Percentiles rank a stretch among this genome's conserved stretches.
phyloP scores from a whole-genome alignment of 2,888 invertebrate genomes.

The Lasioglossum oenotherae region DNA sequence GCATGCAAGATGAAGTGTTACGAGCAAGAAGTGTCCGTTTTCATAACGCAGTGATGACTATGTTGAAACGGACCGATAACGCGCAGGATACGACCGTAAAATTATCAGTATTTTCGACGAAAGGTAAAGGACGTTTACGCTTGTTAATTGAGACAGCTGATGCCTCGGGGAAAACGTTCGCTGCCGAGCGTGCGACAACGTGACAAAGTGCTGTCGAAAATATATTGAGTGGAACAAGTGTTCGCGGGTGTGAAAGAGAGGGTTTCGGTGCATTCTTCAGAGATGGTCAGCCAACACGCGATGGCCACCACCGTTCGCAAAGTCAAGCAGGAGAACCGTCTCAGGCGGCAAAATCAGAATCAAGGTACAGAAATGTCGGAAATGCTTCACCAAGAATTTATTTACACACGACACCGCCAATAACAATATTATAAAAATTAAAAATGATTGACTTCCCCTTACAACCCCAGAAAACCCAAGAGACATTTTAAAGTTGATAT shows the following conservation, averaged over 20 bases:
- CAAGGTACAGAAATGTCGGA: constrained; percentile 71
- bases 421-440: not conserved
- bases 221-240: constrained; percentile 16
- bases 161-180: not conserved
- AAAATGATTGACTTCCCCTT: not conserved
- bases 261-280: constrained; percentile 61
- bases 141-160: constrained; percentile 17
- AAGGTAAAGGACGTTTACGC: constrained; percentile 13
- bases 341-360: constrained; percentile 82
- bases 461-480: not conserved
- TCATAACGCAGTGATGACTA: not conserved
- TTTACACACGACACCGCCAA: not conserved
- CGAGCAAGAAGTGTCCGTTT: not conserved
- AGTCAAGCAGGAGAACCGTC: constrained; percentile 89
- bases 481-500: not conserved
- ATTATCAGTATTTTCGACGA: constrained; percentile 30
- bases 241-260: constrained; percentile 25
- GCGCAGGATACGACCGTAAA: not conserved
- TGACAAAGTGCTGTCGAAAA: constrained; percentile 9
- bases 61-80: not conserved
- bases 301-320: constrained; percentile 90
- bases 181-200: not conserved
- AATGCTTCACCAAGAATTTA: not conserved
- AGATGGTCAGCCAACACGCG: constrained; percentile 86
- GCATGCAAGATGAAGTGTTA: not conserved